Evolutionary conservation across 2,888 invertebrate genomes (phyloP).

Genomic region (Clanis bilineata): DNA sequence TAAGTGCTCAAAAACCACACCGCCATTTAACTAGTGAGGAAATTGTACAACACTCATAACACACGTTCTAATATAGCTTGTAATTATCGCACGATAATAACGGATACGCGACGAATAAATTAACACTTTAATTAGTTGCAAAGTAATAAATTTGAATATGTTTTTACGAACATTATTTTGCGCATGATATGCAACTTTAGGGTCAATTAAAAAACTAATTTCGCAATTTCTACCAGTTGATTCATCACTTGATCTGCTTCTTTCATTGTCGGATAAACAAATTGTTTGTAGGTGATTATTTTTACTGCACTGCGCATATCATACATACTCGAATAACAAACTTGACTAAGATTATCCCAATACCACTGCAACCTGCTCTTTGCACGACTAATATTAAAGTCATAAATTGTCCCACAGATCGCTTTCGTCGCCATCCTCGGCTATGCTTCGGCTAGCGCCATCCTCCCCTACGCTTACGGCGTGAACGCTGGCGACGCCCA

Average conservation of each 20-base stretch:
- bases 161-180: too few relatives aligned
- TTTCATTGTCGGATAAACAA: too few relatives aligned
- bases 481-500: slow-evolving; percentile 71
- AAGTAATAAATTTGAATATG: not conserved
- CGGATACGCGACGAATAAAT: not conserved
- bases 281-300: too few relatives aligned
- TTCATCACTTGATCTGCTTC: too few relatives aligned
- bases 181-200: too few relatives aligned
- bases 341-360: not conserved
- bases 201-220: too few relatives aligned
- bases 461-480: slow-evolving; percentile 60
- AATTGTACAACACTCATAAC: slow-evolving; percentile 2
- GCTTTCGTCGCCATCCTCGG: slow-evolving; percentile 76
- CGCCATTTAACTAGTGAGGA: slow-evolving; percentile 4
- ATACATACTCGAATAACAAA: too few relatives aligned
- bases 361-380: not conserved
- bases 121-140: not conserved
- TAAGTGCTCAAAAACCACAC: not conserved
- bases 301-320: too few relatives aligned
- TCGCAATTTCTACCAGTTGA: too few relatives aligned
- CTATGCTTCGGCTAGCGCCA: slow-evolving; percentile 71
- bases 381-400: not conserved
- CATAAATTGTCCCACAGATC: slow-evolving; percentile 47
- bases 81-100: slow-evolving; percentile 4
- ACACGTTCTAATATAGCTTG: slow-evolving; percentile 1